Conservation (phyloP, 2,888 invertebrate species). For the Leptopilina drosophilae region DNA sequence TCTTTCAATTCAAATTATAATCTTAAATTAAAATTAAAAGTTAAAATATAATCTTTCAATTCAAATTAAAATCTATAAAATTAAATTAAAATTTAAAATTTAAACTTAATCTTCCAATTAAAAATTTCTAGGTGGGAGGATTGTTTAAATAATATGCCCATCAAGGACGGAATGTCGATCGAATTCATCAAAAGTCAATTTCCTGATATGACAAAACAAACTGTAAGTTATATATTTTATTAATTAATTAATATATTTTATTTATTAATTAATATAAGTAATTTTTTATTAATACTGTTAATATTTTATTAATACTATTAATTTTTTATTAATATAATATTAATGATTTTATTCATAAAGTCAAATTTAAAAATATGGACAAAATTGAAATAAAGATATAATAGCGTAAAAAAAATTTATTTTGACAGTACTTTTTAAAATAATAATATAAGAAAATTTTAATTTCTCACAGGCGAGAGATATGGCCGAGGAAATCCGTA, state of each 20-base stretch:
- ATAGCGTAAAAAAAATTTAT: too few species aligned
- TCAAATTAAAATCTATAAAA: too few species aligned
- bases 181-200: constrained; percentile 46
- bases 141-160: constrained; percentile 45
- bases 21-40: too few species aligned
- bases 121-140: constrained; percentile 48
- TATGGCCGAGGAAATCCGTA: constrained; percentile 31
- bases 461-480: constrained; percentile 5
- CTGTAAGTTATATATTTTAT: background rate
- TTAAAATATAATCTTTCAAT: too few species aligned
- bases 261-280: background rate
- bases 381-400: too few species aligned
- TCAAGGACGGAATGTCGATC: constrained; percentile 47
- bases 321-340: background rate
- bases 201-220: constrained; percentile 22
- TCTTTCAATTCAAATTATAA: too few species aligned
- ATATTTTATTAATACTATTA: too few species aligned
- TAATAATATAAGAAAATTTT: background rate
- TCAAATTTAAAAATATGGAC: too few species aligned
- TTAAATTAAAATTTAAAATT: background rate
- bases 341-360: too few species aligned
- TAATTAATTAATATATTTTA: background rate
- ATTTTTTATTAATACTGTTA: too few species aligned
- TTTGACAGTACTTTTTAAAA: too few species aligned
- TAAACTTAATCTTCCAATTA: background rate